Evolutionary conservation across 2,888 invertebrate species (phyloP).

Genomic region (Unio delphinus): DNA sequence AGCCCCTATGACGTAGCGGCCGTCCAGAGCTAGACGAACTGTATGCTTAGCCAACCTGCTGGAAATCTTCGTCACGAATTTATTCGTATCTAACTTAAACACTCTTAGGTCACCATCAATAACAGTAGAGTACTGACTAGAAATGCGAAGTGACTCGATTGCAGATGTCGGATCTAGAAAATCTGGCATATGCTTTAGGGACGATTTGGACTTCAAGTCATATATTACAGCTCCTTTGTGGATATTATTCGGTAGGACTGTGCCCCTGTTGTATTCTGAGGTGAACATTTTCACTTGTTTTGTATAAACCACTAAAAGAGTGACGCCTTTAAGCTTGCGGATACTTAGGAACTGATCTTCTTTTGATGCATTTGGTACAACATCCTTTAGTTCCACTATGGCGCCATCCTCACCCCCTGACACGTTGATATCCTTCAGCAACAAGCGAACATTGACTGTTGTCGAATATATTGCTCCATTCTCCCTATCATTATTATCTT

Average conservation of each 20-base stretch:
- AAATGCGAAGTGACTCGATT: slow-evolving; percentile 31
- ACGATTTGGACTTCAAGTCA: slow-evolving; percentile 38
- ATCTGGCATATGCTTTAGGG: slow-evolving; percentile 40
- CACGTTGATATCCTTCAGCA: slow-evolving; percentile 25
- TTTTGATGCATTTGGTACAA: slow-evolving; percentile 34
- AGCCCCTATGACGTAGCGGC: slow-evolving; percentile 53
- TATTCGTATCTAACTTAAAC: slow-evolving; percentile 27
- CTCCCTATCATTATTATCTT: slow-evolving; percentile 14
- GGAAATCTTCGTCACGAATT: slow-evolving; percentile 17
- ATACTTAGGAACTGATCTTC: slow-evolving; percentile 48
- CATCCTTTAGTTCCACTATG: slow-evolving; percentile 34
- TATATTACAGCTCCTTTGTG: slow-evolving; percentile 54
- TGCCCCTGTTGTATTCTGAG: slow-evolving; percentile 43
- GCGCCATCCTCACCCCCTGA: slow-evolving; percentile 16
- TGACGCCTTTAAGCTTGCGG: slow-evolving; percentile 26
- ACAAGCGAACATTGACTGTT: slow-evolving; percentile 33
- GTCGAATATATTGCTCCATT: slow-evolving; percentile 29
- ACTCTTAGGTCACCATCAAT: slow-evolving; percentile 48
- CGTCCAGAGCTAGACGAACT: slow-evolving; percentile 47
- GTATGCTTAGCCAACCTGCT: slow-evolving; percentile 24
- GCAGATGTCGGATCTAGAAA: slow-evolving; percentile 40
- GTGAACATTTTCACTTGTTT: slow-evolving; percentile 36
- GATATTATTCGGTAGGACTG: slow-evolving; percentile 33
- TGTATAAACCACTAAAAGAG: slow-evolving; percentile 48
- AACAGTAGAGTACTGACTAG: slow-evolving; percentile 34